A percentile compares a stretch with the other conserved stretches of the same genome.
These are phyloP conservation scores for Moxostoma hubbsi DNA, from an alignment of 2,797 vertebrate genomes.

Conservation along the genomic window DNA sequence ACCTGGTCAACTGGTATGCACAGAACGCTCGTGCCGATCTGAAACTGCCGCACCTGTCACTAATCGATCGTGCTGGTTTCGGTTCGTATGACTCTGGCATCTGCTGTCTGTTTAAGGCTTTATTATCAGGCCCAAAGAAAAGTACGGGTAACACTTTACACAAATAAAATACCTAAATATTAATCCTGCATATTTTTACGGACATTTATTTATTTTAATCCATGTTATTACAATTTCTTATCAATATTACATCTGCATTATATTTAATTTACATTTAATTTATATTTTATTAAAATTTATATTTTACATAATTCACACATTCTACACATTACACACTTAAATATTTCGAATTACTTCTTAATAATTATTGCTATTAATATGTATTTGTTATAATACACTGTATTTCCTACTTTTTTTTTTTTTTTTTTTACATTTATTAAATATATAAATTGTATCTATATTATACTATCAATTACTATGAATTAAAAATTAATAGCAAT, in stretches of 20 bases:
- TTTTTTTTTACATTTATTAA: neutral
- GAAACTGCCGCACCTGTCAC: constrained; percentile 22
- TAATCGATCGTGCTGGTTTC: neutral
- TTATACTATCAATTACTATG: neutral
- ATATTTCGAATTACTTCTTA: too few relatives aligned
- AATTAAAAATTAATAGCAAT: neutral
- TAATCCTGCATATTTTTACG: neutral
- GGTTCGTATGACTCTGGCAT: neutral
- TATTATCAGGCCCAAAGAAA: neutral
- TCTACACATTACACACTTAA: too few relatives aligned
- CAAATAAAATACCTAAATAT: neutral
- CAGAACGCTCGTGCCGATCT: neutral
- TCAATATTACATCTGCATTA: neutral
- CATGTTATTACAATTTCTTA: neutral
- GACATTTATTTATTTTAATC: neutral
- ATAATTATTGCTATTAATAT: neutral
- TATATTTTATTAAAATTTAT: too few relatives aligned
- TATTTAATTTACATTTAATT: too few relatives aligned
- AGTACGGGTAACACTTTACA: neutral
- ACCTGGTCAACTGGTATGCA: neutral
- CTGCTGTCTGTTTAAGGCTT: neutral
- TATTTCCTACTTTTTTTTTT: neutral
- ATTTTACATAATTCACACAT: too few relatives aligned
- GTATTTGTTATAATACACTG: neutral
- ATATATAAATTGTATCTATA: neutral